Percentiles rank a stretch among this genome's conserved stretches.
Conservation (phyloP, 1,140 invertebrate species). For the Aphelinus atriplicis region DNA sequence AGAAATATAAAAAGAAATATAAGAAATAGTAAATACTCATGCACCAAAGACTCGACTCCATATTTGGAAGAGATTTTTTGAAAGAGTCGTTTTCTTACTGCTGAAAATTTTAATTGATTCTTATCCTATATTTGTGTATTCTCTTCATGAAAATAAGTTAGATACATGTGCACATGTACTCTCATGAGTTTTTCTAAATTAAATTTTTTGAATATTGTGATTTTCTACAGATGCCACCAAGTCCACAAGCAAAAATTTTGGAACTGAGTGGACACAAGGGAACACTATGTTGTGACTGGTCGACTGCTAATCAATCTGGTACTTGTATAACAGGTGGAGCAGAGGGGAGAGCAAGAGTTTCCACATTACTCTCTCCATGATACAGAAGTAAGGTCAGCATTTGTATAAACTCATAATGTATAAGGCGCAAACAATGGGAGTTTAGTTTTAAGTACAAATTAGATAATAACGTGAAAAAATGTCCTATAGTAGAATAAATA, state of each 20-base stretch:
- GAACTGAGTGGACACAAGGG: constrained; percentile 70
- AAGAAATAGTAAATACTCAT: no score
- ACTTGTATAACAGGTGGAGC: constrained; percentile 72
- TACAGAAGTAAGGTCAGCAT: constrained; percentile 61
- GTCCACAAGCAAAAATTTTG: constrained; percentile 63
- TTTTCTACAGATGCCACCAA: constrained; percentile 60
- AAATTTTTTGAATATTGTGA: constrained; percentile 3
- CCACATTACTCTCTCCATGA: constrained; percentile 70
- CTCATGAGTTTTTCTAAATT: background rate
- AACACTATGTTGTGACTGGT: constrained; percentile 74
- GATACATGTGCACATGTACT: no score
- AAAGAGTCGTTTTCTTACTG: no score
- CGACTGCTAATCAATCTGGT: constrained; percentile 71
- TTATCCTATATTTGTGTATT: no score
- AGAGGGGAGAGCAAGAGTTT: constrained; percentile 72
- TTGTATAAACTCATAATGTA: constrained; percentile 61
- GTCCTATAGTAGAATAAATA: constrained; percentile 36
- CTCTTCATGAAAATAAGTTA: no score
- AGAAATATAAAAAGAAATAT: no score
- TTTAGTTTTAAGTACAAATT: constrained; percentile 30
- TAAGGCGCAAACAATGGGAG: constrained; percentile 8
- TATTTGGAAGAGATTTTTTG: no score
- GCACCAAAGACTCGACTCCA: no score
- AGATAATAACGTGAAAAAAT: constrained; percentile 25
- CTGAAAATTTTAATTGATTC: no score